Conservation (phyloP, 2,113 vertebrate genomes). For the Laticauda laticaudata region DNA sequence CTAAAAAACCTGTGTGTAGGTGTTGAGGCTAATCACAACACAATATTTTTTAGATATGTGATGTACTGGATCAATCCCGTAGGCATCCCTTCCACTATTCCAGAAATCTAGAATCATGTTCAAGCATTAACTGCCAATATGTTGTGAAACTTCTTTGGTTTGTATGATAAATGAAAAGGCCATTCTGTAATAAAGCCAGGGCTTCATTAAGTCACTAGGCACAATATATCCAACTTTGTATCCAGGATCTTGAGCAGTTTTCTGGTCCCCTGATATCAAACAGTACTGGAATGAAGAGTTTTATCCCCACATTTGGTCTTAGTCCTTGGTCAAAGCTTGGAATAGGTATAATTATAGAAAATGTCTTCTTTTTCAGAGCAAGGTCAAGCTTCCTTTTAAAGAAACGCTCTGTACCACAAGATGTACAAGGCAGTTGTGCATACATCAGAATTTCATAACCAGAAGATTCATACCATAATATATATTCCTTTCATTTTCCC, state of each 20-base stretch:
- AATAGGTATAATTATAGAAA: constrained; percentile 4
- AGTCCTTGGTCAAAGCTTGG: not conserved
- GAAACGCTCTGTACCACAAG: not conserved
- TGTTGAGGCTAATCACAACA: not conserved
- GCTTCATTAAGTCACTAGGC: not conserved
- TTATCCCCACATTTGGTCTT: not conserved
- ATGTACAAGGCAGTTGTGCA: not conserved
- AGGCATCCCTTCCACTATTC: not conserved
- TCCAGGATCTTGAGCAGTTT: not conserved
- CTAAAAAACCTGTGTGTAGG: too few species aligned
- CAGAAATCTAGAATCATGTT: not conserved
- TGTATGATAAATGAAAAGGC: constrained; percentile 9
- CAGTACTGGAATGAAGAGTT: not conserved
- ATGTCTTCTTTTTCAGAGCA: not conserved
- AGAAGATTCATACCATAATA: not conserved
- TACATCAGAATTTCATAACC: not conserved
- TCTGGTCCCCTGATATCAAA: not conserved
- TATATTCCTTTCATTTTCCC: not conserved
- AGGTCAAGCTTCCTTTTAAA: not conserved
- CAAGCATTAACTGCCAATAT: not conserved
- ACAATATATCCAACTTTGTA: not conserved
- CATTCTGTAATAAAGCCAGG: not conserved
- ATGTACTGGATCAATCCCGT: not conserved
- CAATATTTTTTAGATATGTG: not conserved
- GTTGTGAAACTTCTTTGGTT: not conserved